Evolutionary conservation across 2,797 vertebrate genomes (phyloP).

Genomic region (Rhyacichthys aspro): DNA sequence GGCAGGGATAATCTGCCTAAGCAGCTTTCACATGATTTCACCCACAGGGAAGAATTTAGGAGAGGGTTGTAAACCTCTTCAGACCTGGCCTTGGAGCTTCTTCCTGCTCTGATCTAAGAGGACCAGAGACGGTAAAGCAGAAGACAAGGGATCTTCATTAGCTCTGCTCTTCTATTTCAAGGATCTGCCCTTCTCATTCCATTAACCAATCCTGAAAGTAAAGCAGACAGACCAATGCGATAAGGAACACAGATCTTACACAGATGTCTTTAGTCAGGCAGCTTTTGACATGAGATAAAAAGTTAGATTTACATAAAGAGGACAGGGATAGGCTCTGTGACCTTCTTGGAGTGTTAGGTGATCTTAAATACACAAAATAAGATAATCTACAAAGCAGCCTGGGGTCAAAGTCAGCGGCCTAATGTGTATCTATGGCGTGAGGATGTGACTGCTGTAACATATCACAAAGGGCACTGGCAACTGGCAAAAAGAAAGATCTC

Average conservation of each 20-base stretch:
- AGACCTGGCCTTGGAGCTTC: constrained; percentile 64
- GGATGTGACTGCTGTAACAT: constrained; percentile 45
- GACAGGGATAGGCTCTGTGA: constrained; percentile 45
- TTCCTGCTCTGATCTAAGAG: constrained; percentile 63
- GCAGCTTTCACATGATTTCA: constrained; percentile 81
- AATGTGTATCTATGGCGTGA: constrained; percentile 50
- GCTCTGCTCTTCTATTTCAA: constrained; percentile 13
- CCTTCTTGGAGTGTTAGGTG: constrained; percentile 42
- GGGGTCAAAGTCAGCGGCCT: constrained; percentile 53
- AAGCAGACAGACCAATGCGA: constrained; percentile 18
- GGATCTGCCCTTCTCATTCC: constrained; percentile 9
- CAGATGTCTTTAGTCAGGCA: constrained; percentile 21
- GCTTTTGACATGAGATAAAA: constrained; percentile 17
- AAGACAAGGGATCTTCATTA: constrained; percentile 29
- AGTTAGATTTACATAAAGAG: constrained; percentile 40
- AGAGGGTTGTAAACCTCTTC: constrained; percentile 75
- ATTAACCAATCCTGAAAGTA: constrained; percentile 42
- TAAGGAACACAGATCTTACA: constrained; percentile 32
- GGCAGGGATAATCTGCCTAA: constrained; percentile 81
- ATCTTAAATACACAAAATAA: constrained; percentile 45
- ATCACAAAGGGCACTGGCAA: constrained; percentile 56
- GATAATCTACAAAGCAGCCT: constrained; percentile 57
- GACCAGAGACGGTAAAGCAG: constrained; percentile 48
- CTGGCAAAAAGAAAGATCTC: no score
- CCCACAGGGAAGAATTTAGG: constrained; percentile 73